These are phyloP conservation scores for Leptoteleia sp. DNA, from an alignment of 1,140 invertebrate genomes.

Conservation along the genomic window DNA sequence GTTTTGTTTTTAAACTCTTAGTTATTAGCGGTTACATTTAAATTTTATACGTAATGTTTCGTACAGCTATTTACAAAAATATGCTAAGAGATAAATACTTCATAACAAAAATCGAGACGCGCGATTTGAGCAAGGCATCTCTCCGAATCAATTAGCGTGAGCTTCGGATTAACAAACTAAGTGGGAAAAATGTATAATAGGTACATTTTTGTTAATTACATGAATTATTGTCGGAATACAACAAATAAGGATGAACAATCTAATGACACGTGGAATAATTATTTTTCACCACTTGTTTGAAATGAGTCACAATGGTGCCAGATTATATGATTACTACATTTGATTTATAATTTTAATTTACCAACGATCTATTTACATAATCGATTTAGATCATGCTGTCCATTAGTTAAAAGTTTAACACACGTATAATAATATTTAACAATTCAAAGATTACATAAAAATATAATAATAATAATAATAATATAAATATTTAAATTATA, in stretches of 20 bases:
- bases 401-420: constrained; percentile 1
- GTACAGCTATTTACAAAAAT: constrained; percentile 68
- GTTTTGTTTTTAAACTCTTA: constrained; percentile 39
- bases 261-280: constrained; percentile 19
- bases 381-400: constrained; percentile 9
- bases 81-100: constrained; percentile 69
- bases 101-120: constrained; percentile 63
- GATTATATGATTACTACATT: constrained; percentile 22
- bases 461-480: background rate
- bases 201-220: constrained; percentile 8
- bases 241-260: background rate
- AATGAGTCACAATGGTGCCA: constrained; percentile 33
- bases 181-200: constrained; percentile 17
- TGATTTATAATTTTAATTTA: constrained; percentile 22
- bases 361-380: constrained; percentile 37
- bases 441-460: too few relatives aligned
- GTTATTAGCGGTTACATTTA: constrained; percentile 41
- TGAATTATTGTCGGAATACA: background rate
- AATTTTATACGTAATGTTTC: constrained; percentile 65
- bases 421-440: background rate
- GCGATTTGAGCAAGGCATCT: constrained; percentile 49
- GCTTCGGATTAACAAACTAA: constrained; percentile 31
- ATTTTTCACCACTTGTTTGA: constrained; percentile 29
- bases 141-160: constrained; percentile 32
- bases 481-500: constrained; percentile 12